Conservation (phyloP, 2,797 vertebrate species). For the Babyrousa celebensis region DNA sequence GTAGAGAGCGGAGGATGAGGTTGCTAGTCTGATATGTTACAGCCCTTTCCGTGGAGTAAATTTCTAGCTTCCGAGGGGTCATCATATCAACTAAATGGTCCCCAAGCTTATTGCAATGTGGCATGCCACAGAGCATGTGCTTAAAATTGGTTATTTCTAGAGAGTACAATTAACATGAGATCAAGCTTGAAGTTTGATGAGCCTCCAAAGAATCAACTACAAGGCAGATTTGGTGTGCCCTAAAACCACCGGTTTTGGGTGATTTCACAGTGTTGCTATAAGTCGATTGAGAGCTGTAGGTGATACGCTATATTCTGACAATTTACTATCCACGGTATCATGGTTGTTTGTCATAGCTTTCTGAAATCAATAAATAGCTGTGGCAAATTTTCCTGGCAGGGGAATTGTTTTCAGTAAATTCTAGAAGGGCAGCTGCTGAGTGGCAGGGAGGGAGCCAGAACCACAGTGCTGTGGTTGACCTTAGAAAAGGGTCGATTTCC, state of each 20-base stretch:
- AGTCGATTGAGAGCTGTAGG: constrained; percentile 88
- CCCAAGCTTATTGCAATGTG: background rate
- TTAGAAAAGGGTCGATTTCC: constrained; percentile 58
- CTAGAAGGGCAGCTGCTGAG: constrained; percentile 89
- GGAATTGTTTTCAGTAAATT: constrained; percentile 92
- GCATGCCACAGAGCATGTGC: constrained; percentile 67
- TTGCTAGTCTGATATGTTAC: background rate
- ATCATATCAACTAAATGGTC: background rate
- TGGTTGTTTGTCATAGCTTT: constrained; percentile 90
- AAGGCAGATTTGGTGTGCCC: constrained; percentile 84
- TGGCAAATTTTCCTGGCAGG: constrained; percentile 91
- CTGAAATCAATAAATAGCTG: constrained; percentile 91
- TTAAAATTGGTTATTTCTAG: constrained; percentile 78
- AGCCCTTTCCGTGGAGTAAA: background rate
- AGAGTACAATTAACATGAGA: constrained; percentile 83
- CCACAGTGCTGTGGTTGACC: constrained; percentile 72
- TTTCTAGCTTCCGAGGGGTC: background rate
- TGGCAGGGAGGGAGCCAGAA: constrained; percentile 85
- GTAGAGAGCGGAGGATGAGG: background rate
- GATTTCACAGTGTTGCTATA: constrained; percentile 88
- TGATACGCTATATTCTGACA: constrained; percentile 89
- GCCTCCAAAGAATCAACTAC: constrained; percentile 84
- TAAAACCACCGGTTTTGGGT: constrained; percentile 86
- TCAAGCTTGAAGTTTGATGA: constrained; percentile 83
- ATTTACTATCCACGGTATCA: constrained; percentile 88